These are phyloP conservation scores for Ophioderma brevispina DNA, from an alignment of 35 echinoderm and acorn worm species.

Conservation along the genomic window DNA sequence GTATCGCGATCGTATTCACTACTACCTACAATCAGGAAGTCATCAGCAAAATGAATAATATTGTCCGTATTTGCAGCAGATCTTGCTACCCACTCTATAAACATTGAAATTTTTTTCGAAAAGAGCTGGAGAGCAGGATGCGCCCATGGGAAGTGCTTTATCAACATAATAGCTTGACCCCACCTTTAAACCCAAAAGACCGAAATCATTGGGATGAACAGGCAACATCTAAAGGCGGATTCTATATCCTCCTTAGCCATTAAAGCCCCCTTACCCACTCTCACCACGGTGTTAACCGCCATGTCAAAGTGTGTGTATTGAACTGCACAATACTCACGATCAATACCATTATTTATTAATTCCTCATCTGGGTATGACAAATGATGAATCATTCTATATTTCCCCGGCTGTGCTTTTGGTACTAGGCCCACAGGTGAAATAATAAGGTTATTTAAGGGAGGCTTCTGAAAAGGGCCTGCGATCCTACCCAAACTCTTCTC, in stretches of 20 bases:
- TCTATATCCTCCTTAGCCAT: conserved; percentile 51
- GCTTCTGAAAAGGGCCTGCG: conserved; percentile 1
- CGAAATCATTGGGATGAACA: conserved; percentile 36
- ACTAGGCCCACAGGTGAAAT: conserved; percentile 38
- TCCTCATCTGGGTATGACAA: conserved; percentile 6
- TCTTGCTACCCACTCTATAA: background rate
- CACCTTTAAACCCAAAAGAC: conserved; percentile 4
- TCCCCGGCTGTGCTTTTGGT: conserved; percentile 2
- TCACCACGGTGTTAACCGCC: background rate
- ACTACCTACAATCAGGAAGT: conserved; percentile 9
- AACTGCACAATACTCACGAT: background rate
- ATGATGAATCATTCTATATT: conserved; percentile 42
- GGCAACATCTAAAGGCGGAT: conserved; percentile 39
- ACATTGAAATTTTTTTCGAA: background rate
- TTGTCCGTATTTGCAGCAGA: background rate
- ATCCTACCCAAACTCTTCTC: conserved; percentile 17
- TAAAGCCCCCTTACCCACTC: background rate
- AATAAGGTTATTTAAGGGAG: background rate
- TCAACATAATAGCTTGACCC: background rate
- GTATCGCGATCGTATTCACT: background rate
- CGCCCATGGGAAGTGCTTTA: conserved; percentile 11
- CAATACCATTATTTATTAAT: conserved; percentile 36
- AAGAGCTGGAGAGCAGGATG: background rate
- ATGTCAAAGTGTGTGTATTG: conserved; percentile 20
- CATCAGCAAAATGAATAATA: conserved; percentile 22